Percentiles rank a stretch among this genome's conserved stretches.
Conservation (phyloP, 2,113 vertebrate genomes). For the Phainopepla nitens region DNA sequence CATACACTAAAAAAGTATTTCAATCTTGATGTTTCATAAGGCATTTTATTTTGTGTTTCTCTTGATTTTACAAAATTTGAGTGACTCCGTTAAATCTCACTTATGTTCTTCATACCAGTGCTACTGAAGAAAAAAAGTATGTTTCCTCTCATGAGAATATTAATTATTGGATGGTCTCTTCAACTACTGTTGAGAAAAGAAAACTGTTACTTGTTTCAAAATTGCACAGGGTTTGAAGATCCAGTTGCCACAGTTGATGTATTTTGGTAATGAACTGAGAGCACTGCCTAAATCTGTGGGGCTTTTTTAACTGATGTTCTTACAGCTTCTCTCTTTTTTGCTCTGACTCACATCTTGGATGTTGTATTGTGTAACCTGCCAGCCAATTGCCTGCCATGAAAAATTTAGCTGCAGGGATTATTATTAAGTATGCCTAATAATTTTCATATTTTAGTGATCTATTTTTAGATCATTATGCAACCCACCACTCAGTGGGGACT, state of each 20-base stretch:
- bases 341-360: conserved; percentile 43
- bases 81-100: not conserved
- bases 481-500: not conserved
- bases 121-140: not conserved
- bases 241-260: not conserved
- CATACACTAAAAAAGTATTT: not conserved
- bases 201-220: not conserved
- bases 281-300: not conserved
- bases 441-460: conserved; percentile 29
- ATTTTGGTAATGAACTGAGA: not conserved
- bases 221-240: not conserved
- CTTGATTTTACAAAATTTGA: not conserved
- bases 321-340: not conserved
- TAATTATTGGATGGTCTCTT: not conserved
- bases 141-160: not conserved
- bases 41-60: not conserved
- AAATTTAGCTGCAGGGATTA: conserved; percentile 18
- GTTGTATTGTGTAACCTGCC: conserved; percentile 35
- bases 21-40: not conserved
- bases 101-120: not conserved
- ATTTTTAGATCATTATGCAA: conserved; percentile 25
- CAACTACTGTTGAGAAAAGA: not conserved
- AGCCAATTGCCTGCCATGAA: not conserved
- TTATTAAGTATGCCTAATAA: conserved; percentile 33
- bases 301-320: not conserved